phyloP scores from a whole-genome alignment of 2,888 invertebrate species.

The Alloscopus bannaensis region DNA sequence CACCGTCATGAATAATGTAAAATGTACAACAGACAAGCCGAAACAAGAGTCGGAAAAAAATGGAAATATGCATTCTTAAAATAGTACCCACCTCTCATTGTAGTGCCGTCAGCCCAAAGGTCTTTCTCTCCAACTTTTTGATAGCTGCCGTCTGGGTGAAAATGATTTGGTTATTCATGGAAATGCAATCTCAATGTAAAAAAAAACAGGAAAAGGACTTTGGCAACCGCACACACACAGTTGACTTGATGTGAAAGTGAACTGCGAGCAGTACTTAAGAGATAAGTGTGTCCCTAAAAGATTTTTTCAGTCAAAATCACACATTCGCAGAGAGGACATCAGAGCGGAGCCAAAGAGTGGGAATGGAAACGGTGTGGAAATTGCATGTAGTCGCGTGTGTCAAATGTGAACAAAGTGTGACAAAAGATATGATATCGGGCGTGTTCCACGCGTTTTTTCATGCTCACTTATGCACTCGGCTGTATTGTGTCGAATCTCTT shows the following conservation, averaged over 20 bases:
- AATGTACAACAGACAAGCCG: neutral
- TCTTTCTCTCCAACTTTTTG: no score
- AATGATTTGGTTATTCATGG: no score
- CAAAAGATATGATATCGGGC: conserved; percentile 41
- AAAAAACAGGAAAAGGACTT: no score
- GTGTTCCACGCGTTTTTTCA: conserved; percentile 28
- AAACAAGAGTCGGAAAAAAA: neutral
- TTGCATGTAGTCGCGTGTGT: conserved; percentile 29
- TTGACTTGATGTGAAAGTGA: neutral
- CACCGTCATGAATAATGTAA: conserved; percentile 27
- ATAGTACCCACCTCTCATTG: no score
- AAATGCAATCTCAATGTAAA: no score
- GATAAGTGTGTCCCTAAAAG: conserved; percentile 19
- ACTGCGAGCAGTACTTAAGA: conserved; percentile 8
- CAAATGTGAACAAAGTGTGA: conserved; percentile 45
- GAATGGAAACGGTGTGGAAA: neutral
- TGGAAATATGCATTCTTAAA: neutral
- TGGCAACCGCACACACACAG: no score
- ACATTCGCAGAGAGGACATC: no score
- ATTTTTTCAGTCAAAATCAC: neutral
- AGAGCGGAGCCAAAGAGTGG: neutral
- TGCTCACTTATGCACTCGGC: no score
- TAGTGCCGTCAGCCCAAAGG: no score
- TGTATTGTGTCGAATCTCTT: no score
- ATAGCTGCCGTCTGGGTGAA: no score